These are phyloP conservation scores for Cephalopachus bancanus DNA, from an alignment of 2,797 vertebrate species.

Conservation along the genomic window DNA sequence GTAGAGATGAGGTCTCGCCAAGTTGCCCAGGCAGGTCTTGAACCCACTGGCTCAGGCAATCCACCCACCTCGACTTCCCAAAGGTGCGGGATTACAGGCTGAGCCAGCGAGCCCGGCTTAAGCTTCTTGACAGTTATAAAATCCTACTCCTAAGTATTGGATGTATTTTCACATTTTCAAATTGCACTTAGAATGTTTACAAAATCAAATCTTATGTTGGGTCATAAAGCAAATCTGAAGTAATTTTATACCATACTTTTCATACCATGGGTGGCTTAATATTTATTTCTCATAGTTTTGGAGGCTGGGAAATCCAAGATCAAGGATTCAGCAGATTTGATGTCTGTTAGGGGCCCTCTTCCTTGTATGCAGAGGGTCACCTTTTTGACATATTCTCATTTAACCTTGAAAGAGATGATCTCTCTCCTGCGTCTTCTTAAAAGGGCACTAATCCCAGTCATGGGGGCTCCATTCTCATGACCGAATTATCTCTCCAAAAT, in stretches of 20 bases:
- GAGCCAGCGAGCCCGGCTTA: neutral
- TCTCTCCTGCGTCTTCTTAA: neutral
- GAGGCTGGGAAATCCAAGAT: neutral
- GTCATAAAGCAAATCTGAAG: neutral
- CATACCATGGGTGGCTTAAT: too few species aligned
- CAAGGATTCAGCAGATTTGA: neutral
- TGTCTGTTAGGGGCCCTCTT: neutral
- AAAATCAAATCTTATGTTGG: neutral
- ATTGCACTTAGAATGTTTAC: neutral
- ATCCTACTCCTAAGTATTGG: neutral
- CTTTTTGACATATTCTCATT: neutral
- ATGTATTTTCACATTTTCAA: constrained; percentile 50
- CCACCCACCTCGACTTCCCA: too few species aligned
- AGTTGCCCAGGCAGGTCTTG: too few species aligned
- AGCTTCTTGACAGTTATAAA: constrained; percentile 1
- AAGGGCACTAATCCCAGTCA: neutral
- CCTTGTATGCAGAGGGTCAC: neutral
- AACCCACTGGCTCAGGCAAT: too few species aligned
- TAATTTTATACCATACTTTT: neutral
- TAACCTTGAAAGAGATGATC: neutral
- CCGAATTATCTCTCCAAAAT: neutral
- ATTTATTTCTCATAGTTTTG: neutral
- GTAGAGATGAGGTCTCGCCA: too few species aligned
- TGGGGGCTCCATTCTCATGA: neutral
- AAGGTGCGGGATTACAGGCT: too few species aligned